phyloP scores from a whole-genome alignment of 2,888 invertebrate genomes.

The Andrena trimmerana region DNA sequence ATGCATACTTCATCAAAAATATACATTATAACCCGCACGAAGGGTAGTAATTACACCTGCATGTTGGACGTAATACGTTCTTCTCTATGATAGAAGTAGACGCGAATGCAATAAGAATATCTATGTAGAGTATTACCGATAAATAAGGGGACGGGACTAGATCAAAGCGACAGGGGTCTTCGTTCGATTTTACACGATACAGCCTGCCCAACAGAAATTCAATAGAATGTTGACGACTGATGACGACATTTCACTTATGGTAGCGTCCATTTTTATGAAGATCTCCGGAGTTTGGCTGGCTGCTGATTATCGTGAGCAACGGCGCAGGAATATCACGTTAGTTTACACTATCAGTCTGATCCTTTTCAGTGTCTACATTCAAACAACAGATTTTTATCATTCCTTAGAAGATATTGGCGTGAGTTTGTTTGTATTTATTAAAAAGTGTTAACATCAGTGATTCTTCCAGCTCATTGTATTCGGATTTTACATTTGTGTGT shows the following conservation, averaged over 20 bases:
- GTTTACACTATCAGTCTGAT: conserved; percentile 62
- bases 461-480: conserved; percentile 29
- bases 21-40: not conserved
- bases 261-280: conserved; percentile 68
- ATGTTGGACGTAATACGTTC: not conserved
- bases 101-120: not conserved
- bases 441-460: not conserved
- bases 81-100: not conserved
- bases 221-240: not conserved
- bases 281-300: conserved; percentile 70
- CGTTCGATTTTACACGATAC: not conserved
- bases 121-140: not conserved
- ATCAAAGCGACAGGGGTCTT: not conserved
- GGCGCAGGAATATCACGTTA: conserved; percentile 46
- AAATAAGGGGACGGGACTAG: not conserved
- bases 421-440: conserved; percentile 35
- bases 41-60: not conserved
- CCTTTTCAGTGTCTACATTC: conserved; percentile 36
- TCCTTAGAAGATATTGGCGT: conserved; percentile 67
- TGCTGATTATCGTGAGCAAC: conserved; percentile 39
- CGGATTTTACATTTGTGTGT: not conserved
- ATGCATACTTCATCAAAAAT: not conserved
- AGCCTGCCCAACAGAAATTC: not conserved
- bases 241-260: conserved; percentile 34
- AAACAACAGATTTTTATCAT: conserved; percentile 60